These are phyloP conservation scores for Hypomecis punctinalis DNA, from an alignment of 2,888 invertebrate species.

Conservation along the genomic window DNA sequence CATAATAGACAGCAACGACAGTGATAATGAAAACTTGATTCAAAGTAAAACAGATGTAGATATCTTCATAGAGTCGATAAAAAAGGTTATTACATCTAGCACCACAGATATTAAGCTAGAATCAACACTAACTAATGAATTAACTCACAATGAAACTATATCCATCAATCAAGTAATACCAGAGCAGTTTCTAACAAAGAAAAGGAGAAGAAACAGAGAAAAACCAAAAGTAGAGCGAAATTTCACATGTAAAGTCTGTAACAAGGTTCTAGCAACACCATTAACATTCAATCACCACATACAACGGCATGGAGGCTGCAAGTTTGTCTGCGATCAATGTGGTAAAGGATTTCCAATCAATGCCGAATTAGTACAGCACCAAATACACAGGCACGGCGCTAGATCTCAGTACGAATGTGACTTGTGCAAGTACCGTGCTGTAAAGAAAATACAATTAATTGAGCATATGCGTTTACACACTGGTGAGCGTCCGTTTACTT, in stretches of 20 bases:
- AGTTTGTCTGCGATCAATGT: constrained; percentile 74
- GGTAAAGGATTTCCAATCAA: constrained; percentile 67
- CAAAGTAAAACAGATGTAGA: constrained; percentile 27
- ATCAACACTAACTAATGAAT: not conserved
- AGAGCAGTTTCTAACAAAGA: not conserved
- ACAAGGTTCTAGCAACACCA: constrained; percentile 59
- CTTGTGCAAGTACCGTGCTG: constrained; percentile 69
- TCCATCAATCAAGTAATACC: constrained; percentile 28
- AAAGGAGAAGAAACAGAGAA: not conserved
- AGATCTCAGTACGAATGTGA: constrained; percentile 67
- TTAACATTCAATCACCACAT: constrained; percentile 68
- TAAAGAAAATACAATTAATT: constrained; percentile 59
- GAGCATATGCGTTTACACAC: constrained; percentile 74
- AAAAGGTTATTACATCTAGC: constrained; percentile 25
- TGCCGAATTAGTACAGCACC: constrained; percentile 63
- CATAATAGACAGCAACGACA: not conserved
- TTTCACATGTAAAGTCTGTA: constrained; percentile 64
- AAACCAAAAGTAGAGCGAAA: not conserved
- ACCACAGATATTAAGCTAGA: not conserved
- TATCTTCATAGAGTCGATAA: constrained; percentile 33
- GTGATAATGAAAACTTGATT: not conserved
- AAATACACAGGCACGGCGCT: constrained; percentile 63
- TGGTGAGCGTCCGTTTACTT: constrained; percentile 74
- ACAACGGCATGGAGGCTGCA: constrained; percentile 67
- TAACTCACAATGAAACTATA: constrained; percentile 16